A percentile compares a stretch with the other conserved stretches of the same genome.
Evolutionary conservation across 2,113 vertebrate genomes (phyloP).

Genomic region (Donacobius atricapilla): DNA sequence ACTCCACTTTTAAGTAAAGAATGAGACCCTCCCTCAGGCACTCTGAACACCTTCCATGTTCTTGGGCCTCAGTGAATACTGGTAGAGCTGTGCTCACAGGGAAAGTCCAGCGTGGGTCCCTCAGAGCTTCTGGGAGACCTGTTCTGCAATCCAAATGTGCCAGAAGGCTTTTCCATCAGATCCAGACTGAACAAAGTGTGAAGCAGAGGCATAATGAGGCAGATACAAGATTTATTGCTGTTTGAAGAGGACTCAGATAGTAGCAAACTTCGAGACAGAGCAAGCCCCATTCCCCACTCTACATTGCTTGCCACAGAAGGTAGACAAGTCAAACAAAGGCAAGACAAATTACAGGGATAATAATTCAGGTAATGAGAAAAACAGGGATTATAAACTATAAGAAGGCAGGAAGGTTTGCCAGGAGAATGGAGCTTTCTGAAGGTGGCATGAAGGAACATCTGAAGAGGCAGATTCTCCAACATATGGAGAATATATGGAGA

Average conservation of each 20-base stretch:
- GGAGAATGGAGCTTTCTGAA: background rate
- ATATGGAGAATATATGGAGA: accelerated
- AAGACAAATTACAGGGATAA: conserved; percentile 12
- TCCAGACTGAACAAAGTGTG: background rate
- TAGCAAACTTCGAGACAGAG: background rate
- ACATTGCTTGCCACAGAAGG: background rate
- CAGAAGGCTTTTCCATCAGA: background rate
- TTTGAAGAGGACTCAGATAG: background rate
- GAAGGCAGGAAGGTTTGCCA: background rate
- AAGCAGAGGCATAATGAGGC: background rate
- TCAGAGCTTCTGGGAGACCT: background rate
- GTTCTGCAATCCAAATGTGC: background rate
- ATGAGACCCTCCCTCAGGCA: background rate
- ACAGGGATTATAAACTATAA: background rate
- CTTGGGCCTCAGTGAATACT: background rate
- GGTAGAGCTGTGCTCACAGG: background rate
- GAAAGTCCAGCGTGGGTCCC: accelerated
- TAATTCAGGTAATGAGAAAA: background rate
- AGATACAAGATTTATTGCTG: background rate
- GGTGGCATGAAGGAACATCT: background rate
- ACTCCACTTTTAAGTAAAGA: background rate
- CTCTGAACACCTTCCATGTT: background rate
- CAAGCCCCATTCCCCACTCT: background rate
- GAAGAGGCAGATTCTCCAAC: background rate
- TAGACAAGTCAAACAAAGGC: background rate